These are phyloP conservation scores for Rhinoptilus africanus DNA, from an alignment of 2,113 vertebrate genomes.

Conservation along the genomic window DNA sequence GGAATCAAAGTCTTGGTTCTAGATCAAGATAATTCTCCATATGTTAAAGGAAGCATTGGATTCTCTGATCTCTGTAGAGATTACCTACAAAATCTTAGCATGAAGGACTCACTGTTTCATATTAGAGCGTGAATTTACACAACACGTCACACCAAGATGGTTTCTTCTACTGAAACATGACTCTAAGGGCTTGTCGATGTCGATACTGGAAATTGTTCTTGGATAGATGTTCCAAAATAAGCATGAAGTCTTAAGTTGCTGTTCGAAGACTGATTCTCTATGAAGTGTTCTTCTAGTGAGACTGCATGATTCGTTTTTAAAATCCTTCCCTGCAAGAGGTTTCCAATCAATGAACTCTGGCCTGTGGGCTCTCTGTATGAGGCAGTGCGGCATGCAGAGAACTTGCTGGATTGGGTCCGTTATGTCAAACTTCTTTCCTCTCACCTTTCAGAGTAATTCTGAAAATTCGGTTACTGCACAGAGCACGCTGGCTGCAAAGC, in stretches of 20 bases:
- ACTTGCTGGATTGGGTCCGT: not conserved
- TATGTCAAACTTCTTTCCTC: not conserved
- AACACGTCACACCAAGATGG: not conserved
- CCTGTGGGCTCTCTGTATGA: not conserved
- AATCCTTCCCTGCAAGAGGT: not conserved
- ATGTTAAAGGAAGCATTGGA: not conserved
- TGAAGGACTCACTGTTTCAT: not conserved
- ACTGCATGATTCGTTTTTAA: not conserved
- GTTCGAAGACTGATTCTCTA: not conserved
- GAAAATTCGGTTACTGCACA: not conserved
- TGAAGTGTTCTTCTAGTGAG: not conserved
- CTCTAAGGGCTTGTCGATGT: not conserved
- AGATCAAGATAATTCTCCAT: not conserved
- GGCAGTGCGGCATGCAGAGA: not conserved
- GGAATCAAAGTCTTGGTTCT: not conserved
- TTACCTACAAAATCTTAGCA: not conserved
- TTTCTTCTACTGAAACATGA: not conserved
- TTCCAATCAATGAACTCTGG: not conserved
- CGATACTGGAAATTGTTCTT: not conserved
- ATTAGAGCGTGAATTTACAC: not conserved
- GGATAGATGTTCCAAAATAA: not conserved
- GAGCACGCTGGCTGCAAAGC: not conserved
- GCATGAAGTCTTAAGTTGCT: not conserved
- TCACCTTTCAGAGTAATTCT: not conserved
- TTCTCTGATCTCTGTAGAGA: not conserved